Base-by-base conservation (phyloP, 2,888 invertebrate species). In the Phalera bucephala region DNA sequence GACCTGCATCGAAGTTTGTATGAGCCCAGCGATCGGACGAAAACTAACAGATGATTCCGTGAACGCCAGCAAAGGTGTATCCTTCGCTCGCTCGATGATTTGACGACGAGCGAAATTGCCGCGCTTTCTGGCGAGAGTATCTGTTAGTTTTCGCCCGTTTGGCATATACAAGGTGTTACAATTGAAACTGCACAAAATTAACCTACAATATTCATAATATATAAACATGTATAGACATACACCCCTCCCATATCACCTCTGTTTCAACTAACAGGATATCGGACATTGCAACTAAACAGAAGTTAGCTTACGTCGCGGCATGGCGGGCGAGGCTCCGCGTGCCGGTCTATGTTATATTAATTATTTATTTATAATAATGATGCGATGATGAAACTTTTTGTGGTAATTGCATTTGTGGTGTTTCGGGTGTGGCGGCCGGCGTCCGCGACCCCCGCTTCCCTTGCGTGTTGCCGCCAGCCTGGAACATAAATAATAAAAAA, bases 141-240 rank as follows among this genome's bases (percentile, higher is more conserved):
- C 5, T 5, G 17, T 17, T 17, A 17, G 17, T 5, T 3, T 17
- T 17, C 17, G 17, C 5, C n/a, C n/a, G n/a, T n/a, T n/a, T n/a
- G n/a, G n/a, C n/a, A n/a, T n/a, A 3, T 3, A 17, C 17, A 17
- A 17, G 17, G 17, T n/a, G n/a, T 17, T 64, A 17, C 8, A 25
- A 47, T 68, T 73, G 74, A 77, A 76, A 84, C 86, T 82, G 81
- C 86, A 84, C 85, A 76, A 85, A 81, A 84, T 84, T 87, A 88
- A 83, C 83, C 85, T 88, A 88, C 71, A 64, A 84, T 86, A 85
- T 75, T 83, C 83, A 82, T 82, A 84, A 85, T 84, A 85, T 84
- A 86, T 86, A 87, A 80, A 85, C 79, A 81, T 80, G 79, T 83
- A 84, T 84, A 83, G 80, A 85, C 82, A 80, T 80, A 81, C 86